Base-by-base conservation (phyloP, 2,888 invertebrate genomes). In the Tupiocoris notatus region DNA sequence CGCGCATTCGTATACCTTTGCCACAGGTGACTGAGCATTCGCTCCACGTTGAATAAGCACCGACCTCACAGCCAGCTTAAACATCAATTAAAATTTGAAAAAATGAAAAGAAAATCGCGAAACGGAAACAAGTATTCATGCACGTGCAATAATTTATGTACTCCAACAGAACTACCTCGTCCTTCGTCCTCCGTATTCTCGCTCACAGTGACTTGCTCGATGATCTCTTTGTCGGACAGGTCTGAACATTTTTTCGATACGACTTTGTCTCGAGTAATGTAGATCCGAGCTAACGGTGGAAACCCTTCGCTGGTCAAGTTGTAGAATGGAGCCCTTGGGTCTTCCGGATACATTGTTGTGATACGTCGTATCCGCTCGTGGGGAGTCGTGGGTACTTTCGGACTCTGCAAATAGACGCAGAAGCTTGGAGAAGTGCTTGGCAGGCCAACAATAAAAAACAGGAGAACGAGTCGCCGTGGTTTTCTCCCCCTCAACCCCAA, bases 271-370 rank as follows among this genome's bases (percentile, higher is more conserved):
- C 95, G 84, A 17, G 88, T 89, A 68, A 99, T 86, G 81, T 92
- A 90, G 1, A 98, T 86, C 25, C 87, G 88, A 0, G 98, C 98
- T 83, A 99, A 84, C 0, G 98, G 95, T 56, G 89, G 88, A 87
- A 98, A 92, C 73, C 88, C 88, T 21, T 83, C 82, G 0, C 86
- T 86, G 1, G 86, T 84, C 0, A 91, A 89, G 83, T 93, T 91
- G 85, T 94, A 97, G 85, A 98, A 99, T 0, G 98, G 98, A 0
- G 96, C 92, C 78, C 92, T 88, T 0, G 93, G 92, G 86, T 97
- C 94, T 84, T 94, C 93, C 0, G 97, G 97, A 84, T 92, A 94
- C 84, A 90, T 92, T 1, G 93, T 91, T 0, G 97, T 97, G 81
- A 99, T 97, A 77, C 90, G 89, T 82, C 90, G 91, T 87, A 98